Conservation (phyloP, 2,797 vertebrate genomes). For the Spinibarbus caldwelli region DNA sequence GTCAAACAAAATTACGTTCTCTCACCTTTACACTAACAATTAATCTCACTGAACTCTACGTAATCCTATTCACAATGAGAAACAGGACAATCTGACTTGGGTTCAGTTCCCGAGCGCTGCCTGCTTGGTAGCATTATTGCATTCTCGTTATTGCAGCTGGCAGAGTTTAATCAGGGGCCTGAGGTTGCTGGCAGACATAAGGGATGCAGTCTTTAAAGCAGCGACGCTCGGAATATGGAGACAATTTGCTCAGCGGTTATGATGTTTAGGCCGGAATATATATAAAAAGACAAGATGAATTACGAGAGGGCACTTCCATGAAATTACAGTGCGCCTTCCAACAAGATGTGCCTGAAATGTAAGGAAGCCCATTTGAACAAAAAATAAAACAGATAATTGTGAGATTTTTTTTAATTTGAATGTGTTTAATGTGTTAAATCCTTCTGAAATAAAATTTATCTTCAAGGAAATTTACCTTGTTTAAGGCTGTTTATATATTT, state of each 20-base stretch:
- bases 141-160: constrained; percentile 71
- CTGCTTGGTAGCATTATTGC: constrained; percentile 63
- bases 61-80: constrained; percentile 59
- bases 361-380: background rate
- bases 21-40: constrained; percentile 63
- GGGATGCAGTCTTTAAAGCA: constrained; percentile 76
- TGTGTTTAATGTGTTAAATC: background rate
- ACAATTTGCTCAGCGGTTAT: constrained; percentile 73
- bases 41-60: constrained; percentile 60
- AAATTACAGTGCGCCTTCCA: constrained; percentile 52
- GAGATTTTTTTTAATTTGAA: background rate
- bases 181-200: constrained; percentile 75
- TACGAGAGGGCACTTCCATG: constrained; percentile 57
- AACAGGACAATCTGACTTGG: constrained; percentile 54
- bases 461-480: background rate
- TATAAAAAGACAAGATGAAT: constrained; percentile 59
- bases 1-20: constrained; percentile 45
- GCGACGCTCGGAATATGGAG: constrained; percentile 72
- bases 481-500: background rate
- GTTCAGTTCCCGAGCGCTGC: constrained; percentile 61
- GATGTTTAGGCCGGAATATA: constrained; percentile 69
- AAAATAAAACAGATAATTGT: background rate
- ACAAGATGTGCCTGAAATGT: constrained; percentile 27
- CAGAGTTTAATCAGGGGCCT: constrained; percentile 66
- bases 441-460: background rate